Evolutionary conservation across 2,888 invertebrate species (phyloP).

Genomic region (Amphipyra berbera): DNA sequence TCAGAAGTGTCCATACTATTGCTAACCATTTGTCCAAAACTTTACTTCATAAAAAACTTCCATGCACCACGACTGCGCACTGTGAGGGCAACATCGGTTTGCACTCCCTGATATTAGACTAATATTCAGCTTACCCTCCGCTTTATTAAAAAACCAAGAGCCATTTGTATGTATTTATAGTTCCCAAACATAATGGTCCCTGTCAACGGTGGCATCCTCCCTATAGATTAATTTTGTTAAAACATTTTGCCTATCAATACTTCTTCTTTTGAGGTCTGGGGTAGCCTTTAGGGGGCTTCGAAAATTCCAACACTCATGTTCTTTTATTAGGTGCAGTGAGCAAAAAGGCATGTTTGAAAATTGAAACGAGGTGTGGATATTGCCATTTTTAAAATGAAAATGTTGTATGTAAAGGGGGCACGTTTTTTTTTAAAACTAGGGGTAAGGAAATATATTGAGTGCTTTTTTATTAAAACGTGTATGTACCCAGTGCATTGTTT

Average conservation of each 20-base stretch:
- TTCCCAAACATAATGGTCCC: slow-evolving; percentile 73
- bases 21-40: slow-evolving; percentile 63
- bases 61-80: slow-evolving; percentile 71
- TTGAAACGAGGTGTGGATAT: slow-evolving; percentile 48
- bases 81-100: slow-evolving; percentile 86
- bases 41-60: slow-evolving; percentile 76
- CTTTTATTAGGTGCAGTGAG: slow-evolving; percentile 54
- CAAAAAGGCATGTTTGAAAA: slow-evolving; percentile 48
- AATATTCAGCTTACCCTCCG: slow-evolving; percentile 87
- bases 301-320: slow-evolving; percentile 62
- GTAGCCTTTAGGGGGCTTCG: slow-evolving; percentile 34
- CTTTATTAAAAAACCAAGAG: slow-evolving; percentile 88
- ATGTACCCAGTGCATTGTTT: slow-evolving; percentile 22
- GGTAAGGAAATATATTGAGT: slow-evolving; percentile 33
- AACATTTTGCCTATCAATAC: slow-evolving; percentile 76
- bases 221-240: slow-evolving; percentile 86
- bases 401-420: slow-evolving; percentile 29
- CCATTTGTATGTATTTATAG: slow-evolving; percentile 88
- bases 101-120: slow-evolving; percentile 88
- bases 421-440: slow-evolving; percentile 29
- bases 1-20: slow-evolving; percentile 61
- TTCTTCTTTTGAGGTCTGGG: slow-evolving; percentile 45
- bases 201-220: slow-evolving; percentile 81
- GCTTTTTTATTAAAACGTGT: slow-evolving; percentile 36
- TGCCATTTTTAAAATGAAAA: slow-evolving; percentile 55